These are phyloP conservation scores for Hexactinellida sp. DNA, from an alignment of 37 sponge, comb jelly and placozoan genomes.

Conservation along the genomic window DNA sequence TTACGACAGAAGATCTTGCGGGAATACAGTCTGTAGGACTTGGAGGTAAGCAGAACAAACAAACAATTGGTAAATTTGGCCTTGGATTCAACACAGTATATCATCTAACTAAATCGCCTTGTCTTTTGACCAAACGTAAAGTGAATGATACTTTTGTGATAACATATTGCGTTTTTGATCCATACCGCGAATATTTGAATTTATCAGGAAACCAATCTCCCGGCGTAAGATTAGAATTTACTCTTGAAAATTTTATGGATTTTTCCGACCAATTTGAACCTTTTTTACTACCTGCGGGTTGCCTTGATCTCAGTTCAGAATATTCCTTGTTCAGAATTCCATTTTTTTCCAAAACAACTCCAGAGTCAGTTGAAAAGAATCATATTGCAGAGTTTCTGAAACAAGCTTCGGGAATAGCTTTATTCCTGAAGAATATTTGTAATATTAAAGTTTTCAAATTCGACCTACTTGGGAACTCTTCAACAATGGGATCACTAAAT, in stretches of 20 bases:
- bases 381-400: neutral
- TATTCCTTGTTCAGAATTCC: neutral
- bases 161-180: neutral
- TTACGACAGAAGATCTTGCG: neutral
- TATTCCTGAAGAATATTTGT: neutral
- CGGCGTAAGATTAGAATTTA: neutral
- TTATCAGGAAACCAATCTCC: neutral
- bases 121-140: neutral
- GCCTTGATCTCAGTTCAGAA: neutral
- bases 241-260: neutral
- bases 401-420: neutral
- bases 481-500: neutral
- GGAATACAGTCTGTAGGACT: neutral
- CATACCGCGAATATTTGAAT: neutral
- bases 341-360: neutral
- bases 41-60: neutral
- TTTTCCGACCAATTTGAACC: neutral
- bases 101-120: constrained; percentile 20
- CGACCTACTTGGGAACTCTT: neutral
- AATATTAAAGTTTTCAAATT: neutral
- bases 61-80: neutral
- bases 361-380: neutral
- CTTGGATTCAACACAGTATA: constrained; percentile 15
- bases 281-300: neutral
- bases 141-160: neutral